Conservation (phyloP, 2,888 invertebrate species). For the Drosophila aldrichi region DNA sequence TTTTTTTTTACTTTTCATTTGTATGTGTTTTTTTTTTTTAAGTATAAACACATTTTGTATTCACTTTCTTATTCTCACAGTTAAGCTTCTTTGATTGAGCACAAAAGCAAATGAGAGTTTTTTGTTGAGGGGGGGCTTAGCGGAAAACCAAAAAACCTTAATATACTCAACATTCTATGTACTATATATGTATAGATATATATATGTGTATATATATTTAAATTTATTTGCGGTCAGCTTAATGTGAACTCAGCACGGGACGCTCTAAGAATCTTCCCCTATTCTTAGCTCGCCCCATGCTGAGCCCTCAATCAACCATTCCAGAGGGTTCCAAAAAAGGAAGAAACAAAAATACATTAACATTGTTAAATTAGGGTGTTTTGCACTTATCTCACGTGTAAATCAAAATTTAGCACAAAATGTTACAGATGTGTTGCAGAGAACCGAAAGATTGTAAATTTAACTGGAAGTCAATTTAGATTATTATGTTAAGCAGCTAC, state of each 20-base stretch:
- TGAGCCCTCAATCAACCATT: constrained; percentile 21
- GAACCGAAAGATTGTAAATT: constrained; percentile 24
- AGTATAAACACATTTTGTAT: constrained; percentile 55
- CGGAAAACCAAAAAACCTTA: constrained; percentile 54
- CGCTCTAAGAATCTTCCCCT: constrained; percentile 83
- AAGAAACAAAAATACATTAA: constrained; percentile 4
- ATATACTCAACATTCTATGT: constrained; percentile 40
- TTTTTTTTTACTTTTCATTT: constrained; percentile 33
- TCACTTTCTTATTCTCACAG: constrained; percentile 83
- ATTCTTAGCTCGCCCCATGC: constrained; percentile 77
- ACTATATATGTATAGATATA: constrained; percentile 27
- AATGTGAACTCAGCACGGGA: constrained; percentile 54
- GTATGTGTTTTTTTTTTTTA: constrained; percentile 39
- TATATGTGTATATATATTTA: constrained; percentile 22
- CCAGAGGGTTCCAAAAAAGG: constrained; percentile 3
- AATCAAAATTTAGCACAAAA: constrained; percentile 39
- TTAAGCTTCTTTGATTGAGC: constrained; percentile 85
- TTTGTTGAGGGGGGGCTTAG: constrained; percentile 41
- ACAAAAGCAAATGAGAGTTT: constrained; percentile 82
- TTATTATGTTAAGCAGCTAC: constrained; percentile 37
- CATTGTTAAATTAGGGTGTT: not conserved
- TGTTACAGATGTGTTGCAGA: constrained; percentile 15
- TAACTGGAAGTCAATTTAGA: constrained; percentile 71
- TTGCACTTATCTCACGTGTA: constrained; percentile 6
- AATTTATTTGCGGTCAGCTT: constrained; percentile 16